Base-by-base conservation (phyloP, 2,797 vertebrate genomes). In the Holocentrus rufus region DNA sequence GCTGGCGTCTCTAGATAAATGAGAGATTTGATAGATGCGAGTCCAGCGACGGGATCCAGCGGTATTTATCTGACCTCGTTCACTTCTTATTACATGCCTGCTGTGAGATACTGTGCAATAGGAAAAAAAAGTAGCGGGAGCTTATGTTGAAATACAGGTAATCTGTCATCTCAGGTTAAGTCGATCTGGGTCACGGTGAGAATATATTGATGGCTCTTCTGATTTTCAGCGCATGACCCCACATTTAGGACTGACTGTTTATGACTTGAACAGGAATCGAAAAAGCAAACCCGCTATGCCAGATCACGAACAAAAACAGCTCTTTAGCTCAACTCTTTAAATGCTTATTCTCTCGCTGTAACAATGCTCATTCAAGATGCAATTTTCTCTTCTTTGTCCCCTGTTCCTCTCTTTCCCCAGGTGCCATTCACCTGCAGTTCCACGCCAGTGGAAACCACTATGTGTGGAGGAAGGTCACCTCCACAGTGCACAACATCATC, bases 401-500 rank as follows among this genome's bases (percentile, higher is more conserved):
- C 2, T 47, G 34, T 71, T 22, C 18, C 36, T 81, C 23, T 60
- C 27, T n/a, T 4, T 22, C 63, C 17, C 0, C 88, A 99, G 98
- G 98, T 75, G 93, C 94, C 87, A 99, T 99, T 87, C 98, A 99
- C 88, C 92, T 99, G 56, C 95, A 97, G 66, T 99, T 99, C 76
- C 95, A 97, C 69, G 91, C 94, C 85, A 98, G 94, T 0, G 96
- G 98, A 72, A 98, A 99, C 84, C 98, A 99, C 91, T 99, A 99
- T 0, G 94, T 99, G 59, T 99, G 98, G 98, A 95, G 95, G 81
- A 99, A 99, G 79, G 97, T 98, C 91, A 99, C 98, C 49, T 99
- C 98, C n/a, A 99, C 98, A 0, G 98, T 99, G 70, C 98, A 99
- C 91, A 99, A 99, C 91, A 99, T 99, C 92, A 99, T 99, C 0